Evolutionary conservation across 2,113 vertebrate species (phyloP).

Genomic region (Cromileptes altivelis): DNA sequence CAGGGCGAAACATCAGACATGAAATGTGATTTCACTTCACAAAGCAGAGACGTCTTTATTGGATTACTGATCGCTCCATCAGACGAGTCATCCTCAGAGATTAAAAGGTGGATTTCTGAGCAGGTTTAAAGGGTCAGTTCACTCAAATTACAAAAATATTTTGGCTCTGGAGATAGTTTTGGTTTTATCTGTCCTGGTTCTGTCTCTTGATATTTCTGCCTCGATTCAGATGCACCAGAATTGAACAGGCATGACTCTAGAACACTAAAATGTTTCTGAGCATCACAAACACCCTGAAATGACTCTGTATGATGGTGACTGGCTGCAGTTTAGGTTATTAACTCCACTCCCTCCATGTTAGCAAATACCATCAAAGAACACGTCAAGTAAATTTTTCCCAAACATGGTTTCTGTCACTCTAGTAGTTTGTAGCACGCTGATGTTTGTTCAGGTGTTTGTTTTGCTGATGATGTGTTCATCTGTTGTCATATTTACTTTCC

Average conservation of each 20-base stretch:
- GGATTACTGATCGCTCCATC: neutral
- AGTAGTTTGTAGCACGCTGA: too few relatives aligned
- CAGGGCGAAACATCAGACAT: neutral
- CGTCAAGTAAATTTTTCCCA: too few relatives aligned
- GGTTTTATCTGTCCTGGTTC: neutral
- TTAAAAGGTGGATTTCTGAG: constrained; percentile 8
- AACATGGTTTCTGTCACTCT: too few relatives aligned
- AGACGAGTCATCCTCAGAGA: neutral
- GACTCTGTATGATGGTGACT: too few relatives aligned
- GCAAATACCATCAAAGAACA: too few relatives aligned
- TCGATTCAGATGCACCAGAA: neutral
- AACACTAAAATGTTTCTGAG: neutral
- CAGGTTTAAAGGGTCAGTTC: constrained; percentile 21
- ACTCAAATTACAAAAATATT: neutral
- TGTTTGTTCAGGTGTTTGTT: too few relatives aligned
- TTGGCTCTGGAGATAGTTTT: neutral
- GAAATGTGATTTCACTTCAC: neutral
- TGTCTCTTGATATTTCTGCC: neutral
- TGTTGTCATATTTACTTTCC: too few relatives aligned
- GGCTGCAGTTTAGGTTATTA: too few relatives aligned
- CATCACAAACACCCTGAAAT: neutral
- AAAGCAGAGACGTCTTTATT: neutral
- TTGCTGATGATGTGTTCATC: too few relatives aligned
- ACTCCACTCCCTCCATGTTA: too few relatives aligned
- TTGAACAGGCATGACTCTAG: neutral